Base-by-base conservation (phyloP, 2,888 invertebrate species). In the Drosophila putrida region DNA sequence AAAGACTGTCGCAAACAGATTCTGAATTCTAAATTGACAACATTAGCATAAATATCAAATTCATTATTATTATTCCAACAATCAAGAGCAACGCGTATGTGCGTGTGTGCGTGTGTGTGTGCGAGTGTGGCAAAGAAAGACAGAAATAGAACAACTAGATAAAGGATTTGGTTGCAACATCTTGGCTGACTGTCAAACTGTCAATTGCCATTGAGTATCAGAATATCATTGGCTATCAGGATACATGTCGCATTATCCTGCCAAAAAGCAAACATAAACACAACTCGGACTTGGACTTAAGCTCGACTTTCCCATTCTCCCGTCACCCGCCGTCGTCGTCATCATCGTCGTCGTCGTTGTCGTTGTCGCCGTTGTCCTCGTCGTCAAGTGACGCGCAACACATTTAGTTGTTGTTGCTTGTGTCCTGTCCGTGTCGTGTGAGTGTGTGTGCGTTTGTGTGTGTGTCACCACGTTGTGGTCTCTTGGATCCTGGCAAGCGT, bases 231-330 rank as follows among this genome's bases (percentile, higher is more conserved):
- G 41, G 38, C 8, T 33, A 43, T 44, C 41, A 68, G 75, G 79
- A 82, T 75, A 75, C 25, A 35, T 55, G 39, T 28, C 49, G 70
- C 75, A 77, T 74, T 81, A 87, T 82, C 86, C 86, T 71, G 67
- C 58, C 47, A 59, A 50, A 51, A 55, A 27, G 60, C 25, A 65
- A 71, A 64, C 55, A 77, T 64, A 59, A 58, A 59, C 53, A 62
- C 35, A 75, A 51, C 50, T 47, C 44, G 53, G 28, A 47, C 43
- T 38, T 44, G 51, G 27, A 46, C 63, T 44, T 13, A 13, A 27
- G n/a, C 31, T n/a, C 31, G 31, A 8, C 9, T 9, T 15, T 11
- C 27, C 10, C 28, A 27, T 4, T 13, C 28, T 4, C 51, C 51
- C 15, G n/a, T 31, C 11, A 6, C 10, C 43, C n/a, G 15, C 20